These are phyloP conservation scores for Pelecanoides urinatrix DNA, from an alignment of 2,113 vertebrate genomes.

Conservation along the genomic window DNA sequence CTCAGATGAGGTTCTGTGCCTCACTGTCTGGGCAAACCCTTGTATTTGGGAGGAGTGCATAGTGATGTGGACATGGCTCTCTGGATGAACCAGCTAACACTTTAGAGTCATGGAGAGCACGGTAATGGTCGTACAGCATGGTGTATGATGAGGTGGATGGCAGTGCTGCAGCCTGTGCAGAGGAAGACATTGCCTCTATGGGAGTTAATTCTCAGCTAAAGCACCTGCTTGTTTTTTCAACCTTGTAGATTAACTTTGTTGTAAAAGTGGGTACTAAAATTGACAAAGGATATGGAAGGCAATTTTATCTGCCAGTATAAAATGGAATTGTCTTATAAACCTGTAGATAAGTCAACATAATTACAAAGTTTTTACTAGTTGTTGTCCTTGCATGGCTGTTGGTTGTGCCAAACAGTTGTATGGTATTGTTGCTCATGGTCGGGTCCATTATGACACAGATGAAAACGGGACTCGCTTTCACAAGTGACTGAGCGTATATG, in stretches of 20 bases:
- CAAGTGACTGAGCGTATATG: neutral
- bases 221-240: neutral
- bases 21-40: neutral
- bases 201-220: neutral
- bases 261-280: neutral
- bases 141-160: neutral
- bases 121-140: fast-evolving
- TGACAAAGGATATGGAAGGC: neutral
- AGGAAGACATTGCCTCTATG: neutral
- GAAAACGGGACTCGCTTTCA: neutral
- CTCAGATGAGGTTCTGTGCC: neutral
- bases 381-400: neutral
- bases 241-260: neutral
- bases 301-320: neutral
- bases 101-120: neutral
- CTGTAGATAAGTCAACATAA: neutral
- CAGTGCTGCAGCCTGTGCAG: neutral
- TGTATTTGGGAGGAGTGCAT: neutral
- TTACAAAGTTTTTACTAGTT: neutral
- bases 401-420: neutral
- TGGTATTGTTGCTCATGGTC: neutral
- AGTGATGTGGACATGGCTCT: neutral
- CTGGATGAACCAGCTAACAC: neutral
- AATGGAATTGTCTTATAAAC: neutral
- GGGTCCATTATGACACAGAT: neutral